These are phyloP conservation scores for Aulostomus chinensis DNA, from an alignment of 2,797 vertebrate genomes.

Conservation along the genomic window DNA sequence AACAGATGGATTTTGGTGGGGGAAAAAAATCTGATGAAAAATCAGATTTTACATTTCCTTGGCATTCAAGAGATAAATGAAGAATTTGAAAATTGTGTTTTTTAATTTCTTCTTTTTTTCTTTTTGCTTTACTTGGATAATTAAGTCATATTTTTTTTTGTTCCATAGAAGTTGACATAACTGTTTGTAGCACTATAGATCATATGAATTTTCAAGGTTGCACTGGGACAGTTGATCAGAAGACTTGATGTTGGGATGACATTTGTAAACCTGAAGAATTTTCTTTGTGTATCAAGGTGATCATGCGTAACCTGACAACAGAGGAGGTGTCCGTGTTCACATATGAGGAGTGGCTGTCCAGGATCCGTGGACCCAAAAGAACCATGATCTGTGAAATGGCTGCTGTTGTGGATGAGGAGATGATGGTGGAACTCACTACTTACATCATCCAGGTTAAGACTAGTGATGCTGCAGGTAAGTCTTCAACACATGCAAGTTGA, in stretches of 20 bases:
- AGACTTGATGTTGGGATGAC: neutral
- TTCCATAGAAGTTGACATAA: no score
- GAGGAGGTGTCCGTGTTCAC: slow-evolving; percentile 89
- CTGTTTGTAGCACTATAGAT: no score
- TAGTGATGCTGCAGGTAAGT: slow-evolving; percentile 87
- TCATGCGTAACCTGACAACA: slow-evolving; percentile 84
- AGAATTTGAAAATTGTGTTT: no score
- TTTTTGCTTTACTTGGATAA: no score
- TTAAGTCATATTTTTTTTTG: no score
- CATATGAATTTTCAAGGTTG: no score
- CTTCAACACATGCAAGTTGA: no score
- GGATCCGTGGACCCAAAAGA: slow-evolving; percentile 81
- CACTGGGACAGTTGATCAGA: neutral
- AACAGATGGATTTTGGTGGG: no score
- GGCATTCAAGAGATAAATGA: no score
- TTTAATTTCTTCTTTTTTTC: no score
- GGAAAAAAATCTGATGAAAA: no score
- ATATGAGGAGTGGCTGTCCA: slow-evolving; percentile 93
- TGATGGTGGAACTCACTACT: slow-evolving; percentile 92
- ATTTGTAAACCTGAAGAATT: neutral
- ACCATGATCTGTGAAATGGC: slow-evolving; percentile 90
- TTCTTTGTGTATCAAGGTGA: slow-evolving; percentile 77
- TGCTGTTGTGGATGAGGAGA: slow-evolving; percentile 86
- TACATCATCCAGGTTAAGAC: slow-evolving; percentile 92
- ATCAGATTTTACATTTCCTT: no score